Conservation (phyloP, 2,888 invertebrate species). For the Nasonia oneida region DNA sequence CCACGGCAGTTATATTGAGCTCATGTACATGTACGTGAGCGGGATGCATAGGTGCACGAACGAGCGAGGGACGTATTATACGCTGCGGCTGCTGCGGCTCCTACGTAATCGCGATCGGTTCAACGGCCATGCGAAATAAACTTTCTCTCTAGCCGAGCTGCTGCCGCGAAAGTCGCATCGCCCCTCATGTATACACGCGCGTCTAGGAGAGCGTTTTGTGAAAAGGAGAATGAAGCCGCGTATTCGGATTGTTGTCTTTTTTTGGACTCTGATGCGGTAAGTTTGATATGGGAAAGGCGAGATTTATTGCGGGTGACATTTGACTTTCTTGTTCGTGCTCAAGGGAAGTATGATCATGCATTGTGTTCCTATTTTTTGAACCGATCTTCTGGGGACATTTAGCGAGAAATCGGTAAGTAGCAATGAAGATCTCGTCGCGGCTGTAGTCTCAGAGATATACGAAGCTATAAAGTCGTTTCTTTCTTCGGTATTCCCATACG, state of each 20-base stretch:
- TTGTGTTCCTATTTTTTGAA: no score
- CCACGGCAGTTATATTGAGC: neutral
- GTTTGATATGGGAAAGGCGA: no score
- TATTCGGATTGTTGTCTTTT: neutral
- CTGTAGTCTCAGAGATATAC: neutral
- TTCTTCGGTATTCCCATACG: conserved; percentile 1
- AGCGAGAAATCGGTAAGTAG: no score
- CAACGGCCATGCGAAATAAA: conserved; percentile 78
- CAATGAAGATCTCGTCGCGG: no score
- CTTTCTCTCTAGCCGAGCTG: conserved; percentile 73
- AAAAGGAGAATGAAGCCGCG: neutral
- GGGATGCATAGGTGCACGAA: conserved; percentile 4
- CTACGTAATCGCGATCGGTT: conserved; percentile 75
- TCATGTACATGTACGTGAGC: neutral
- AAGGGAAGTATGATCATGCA: no score
- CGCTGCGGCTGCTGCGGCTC: neutral
- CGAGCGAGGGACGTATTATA: neutral
- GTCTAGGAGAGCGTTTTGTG: neutral
- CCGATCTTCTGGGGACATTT: no score
- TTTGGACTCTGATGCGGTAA: no score
- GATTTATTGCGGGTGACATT: neutral
- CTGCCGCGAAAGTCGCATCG: conserved; percentile 58
- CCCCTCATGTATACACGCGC: conserved; percentile 13
- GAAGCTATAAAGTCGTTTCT: neutral
- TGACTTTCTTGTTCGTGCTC: neutral